phyloP scores from a whole-genome alignment of 2,797 vertebrate species.

The Echiichthys vipera region DNA sequence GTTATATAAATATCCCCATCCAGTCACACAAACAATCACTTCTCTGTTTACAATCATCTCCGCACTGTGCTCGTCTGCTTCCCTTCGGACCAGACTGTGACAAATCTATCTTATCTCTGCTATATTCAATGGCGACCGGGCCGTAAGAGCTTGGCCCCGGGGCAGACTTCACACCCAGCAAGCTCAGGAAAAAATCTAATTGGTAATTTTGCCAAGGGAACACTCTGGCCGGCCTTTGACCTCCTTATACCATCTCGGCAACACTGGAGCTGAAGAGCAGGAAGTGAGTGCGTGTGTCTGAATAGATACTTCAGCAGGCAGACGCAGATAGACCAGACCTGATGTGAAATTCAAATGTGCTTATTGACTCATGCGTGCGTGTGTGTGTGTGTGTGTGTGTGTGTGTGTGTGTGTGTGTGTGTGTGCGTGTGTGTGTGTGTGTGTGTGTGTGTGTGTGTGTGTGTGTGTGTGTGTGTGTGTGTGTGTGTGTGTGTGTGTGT shows the following conservation, averaged over 20 bases:
- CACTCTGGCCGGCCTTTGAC: conserved; percentile 64
- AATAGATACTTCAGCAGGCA: conserved; percentile 36
- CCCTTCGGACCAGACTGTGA: conserved; percentile 43
- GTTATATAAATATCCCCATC: conserved; percentile 19
- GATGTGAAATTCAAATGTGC: conserved; percentile 63
- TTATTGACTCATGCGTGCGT: conserved; percentile 19
- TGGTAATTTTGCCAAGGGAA: conserved; percentile 70
- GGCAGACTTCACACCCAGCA: conserved; percentile 45
- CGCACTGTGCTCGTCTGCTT: conserved; percentile 14
- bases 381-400: conserved; percentile 2
- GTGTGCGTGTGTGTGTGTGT: conserved; percentile 3
- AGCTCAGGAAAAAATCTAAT: conserved; percentile 57
- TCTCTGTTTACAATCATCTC: conserved; percentile 13
- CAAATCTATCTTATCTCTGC: conserved; percentile 63
- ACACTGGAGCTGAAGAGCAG: conserved; percentile 41
- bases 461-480: conserved; percentile 12
- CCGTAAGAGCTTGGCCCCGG: conserved; percentile 28
- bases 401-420: not conserved
- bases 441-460: conserved; percentile 7
- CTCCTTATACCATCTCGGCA: conserved; percentile 47
- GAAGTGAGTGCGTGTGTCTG: conserved; percentile 32
- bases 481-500: not conserved
- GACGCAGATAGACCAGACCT: conserved; percentile 9
- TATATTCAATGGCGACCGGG: conserved; percentile 44
- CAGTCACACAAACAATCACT: conserved; percentile 1